These are phyloP conservation scores for Itoplectis maculator DNA, from an alignment of 2,888 invertebrate species.

Conservation along the genomic window DNA sequence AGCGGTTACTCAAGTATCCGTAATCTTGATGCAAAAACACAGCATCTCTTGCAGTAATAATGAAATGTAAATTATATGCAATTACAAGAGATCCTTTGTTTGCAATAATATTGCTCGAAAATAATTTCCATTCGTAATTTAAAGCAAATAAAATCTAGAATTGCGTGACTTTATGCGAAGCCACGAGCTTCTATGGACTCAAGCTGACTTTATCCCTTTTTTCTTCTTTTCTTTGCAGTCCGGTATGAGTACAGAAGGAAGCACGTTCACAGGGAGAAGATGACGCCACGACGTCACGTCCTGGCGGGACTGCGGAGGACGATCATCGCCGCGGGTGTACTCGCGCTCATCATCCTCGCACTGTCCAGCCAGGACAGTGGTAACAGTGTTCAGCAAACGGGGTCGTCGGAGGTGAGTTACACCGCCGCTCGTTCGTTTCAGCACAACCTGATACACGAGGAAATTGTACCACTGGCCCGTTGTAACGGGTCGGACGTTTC, in stretches of 20 bases:
- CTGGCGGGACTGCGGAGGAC: slow-evolving; percentile 81
- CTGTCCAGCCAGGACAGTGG: slow-evolving; percentile 81
- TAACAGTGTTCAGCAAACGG: slow-evolving; percentile 76
- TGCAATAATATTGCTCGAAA: neutral
- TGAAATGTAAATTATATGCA: no score
- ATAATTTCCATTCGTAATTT: neutral
- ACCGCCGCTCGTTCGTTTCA: neutral
- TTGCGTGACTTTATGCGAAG: neutral
- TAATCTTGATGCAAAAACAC: no score
- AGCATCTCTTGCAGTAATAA: no score
- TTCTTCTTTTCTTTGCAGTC: slow-evolving; percentile 74
- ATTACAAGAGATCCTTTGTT: no score
- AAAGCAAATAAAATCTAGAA: neutral
- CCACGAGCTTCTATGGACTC: neutral
- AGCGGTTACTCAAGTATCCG: no score
- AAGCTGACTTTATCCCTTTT: neutral
- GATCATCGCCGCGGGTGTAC: slow-evolving; percentile 79
- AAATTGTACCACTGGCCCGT: slow-evolving; percentile 7
- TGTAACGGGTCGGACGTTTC: neutral
- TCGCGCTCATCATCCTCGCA: slow-evolving; percentile 80
- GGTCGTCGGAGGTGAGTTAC: slow-evolving; percentile 77
- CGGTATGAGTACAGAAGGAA: slow-evolving; percentile 83
- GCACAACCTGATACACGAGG: neutral
- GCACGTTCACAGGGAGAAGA: slow-evolving; percentile 81
- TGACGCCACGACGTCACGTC: slow-evolving; percentile 83